Percentiles rank a stretch among this genome's conserved stretches.
Conservation (phyloP, 2,797 vertebrate species). For the Vultur gryphus region DNA sequence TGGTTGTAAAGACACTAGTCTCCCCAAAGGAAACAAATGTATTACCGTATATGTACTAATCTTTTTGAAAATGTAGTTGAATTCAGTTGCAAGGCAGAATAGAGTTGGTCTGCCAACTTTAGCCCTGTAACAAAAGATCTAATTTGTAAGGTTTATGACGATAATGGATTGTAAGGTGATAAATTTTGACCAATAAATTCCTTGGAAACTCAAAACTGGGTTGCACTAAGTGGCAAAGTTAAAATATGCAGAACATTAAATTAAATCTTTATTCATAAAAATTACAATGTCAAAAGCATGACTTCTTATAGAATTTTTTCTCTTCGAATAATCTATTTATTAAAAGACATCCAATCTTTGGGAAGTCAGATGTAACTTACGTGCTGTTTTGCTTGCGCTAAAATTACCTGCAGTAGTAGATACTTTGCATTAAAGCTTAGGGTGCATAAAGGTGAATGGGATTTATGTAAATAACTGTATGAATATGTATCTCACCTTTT, state of each 20-base stretch:
- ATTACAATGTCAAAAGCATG: conserved; percentile 2
- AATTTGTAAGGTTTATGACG: background rate
- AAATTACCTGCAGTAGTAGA: conserved; percentile 29
- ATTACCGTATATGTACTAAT: background rate
- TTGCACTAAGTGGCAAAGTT: conserved; percentile 35
- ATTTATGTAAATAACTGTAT: conserved; percentile 51
- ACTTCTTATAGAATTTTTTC: conserved; percentile 17
- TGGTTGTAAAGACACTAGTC: background rate
- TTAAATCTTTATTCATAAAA: conserved; percentile 55
- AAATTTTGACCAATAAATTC: conserved; percentile 52
- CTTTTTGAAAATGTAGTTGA: background rate
- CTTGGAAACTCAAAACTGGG: conserved; percentile 24
- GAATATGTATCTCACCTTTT: conserved; percentile 59
- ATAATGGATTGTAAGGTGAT: conserved; percentile 38
- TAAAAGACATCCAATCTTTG: background rate
- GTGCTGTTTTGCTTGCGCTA: conserved; percentile 33
- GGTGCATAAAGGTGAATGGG: conserved; percentile 34
- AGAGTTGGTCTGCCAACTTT: background rate
- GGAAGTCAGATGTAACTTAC: conserved; percentile 18
- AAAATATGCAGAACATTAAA: conserved; percentile 48
- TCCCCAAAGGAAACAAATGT: background rate
- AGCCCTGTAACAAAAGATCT: background rate
- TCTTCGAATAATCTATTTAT: conserved; percentile 5
- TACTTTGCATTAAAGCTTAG: conserved; percentile 22
- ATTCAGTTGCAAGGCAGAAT: background rate